A percentile compares a stretch with the other conserved stretches of the same genome.
Evolutionary conservation across 2,113 vertebrate species (phyloP).

Genomic region (Thunnus thynnus): DNA sequence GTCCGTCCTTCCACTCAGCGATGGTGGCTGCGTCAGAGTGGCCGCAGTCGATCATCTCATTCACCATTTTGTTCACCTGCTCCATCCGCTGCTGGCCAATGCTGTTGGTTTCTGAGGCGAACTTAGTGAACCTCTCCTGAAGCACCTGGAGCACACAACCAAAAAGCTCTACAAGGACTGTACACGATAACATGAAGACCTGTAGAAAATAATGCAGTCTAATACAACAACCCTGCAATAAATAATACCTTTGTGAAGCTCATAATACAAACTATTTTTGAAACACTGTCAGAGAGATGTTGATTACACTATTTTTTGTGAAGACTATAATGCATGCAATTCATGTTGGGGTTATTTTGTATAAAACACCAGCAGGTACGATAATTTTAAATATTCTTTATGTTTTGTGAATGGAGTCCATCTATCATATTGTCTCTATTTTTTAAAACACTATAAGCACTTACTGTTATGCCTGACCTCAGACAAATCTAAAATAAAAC

Average conservation of each 20-base stretch:
- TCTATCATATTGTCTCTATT: too few species aligned
- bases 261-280: not conserved
- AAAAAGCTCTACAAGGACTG: conserved; percentile 3
- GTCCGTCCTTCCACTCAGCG: conserved; percentile 95
- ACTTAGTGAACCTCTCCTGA: conserved; percentile 92
- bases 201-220: not conserved
- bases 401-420: too few species aligned
- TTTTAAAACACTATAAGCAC: too few species aligned
- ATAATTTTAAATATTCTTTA: too few species aligned
- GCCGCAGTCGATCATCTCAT: conserved; percentile 92
- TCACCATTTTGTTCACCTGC: conserved; percentile 89
- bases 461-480: not conserved
- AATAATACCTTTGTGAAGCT: not conserved
- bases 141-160: conserved; percentile 85
- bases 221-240: not conserved
- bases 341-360: too few species aligned
- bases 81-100: conserved; percentile 93
- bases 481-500: not conserved
- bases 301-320: too few species aligned
- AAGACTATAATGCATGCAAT: too few species aligned
- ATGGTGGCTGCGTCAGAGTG: conserved; percentile 92
- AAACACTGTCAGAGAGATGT: not conserved
- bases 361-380: too few species aligned
- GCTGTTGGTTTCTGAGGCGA: conserved; percentile 91
- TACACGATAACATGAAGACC: not conserved